Conservation (phyloP, 2,888 invertebrate genomes). For the Andrena praecox region DNA sequence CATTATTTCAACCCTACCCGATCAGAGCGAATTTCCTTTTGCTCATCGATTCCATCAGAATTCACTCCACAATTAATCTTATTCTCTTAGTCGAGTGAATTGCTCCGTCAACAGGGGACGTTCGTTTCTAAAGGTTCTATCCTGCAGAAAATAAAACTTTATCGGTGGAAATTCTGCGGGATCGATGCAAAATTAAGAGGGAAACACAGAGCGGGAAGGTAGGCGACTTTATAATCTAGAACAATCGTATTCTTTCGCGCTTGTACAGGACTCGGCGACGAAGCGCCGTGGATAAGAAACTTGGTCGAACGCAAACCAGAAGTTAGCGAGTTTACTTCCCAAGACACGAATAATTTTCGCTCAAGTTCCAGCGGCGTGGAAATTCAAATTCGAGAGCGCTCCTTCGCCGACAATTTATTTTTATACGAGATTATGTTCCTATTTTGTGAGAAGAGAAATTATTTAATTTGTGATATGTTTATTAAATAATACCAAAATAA, state of each 20-base stretch:
- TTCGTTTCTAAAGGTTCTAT: background rate
- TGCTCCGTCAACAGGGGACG: background rate
- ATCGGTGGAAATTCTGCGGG: background rate
- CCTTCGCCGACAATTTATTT: slow-evolving; percentile 33
- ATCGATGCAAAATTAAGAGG: background rate
- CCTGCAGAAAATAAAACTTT: background rate
- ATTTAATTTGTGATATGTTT: background rate
- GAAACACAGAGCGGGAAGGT: slow-evolving; percentile 8
- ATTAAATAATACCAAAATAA: background rate
- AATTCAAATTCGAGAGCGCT: slow-evolving; percentile 63
- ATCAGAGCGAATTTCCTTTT: no score
- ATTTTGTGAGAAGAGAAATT: background rate
- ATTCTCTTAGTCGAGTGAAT: background rate
- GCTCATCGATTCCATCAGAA: background rate
- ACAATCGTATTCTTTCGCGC: slow-evolving; percentile 49
- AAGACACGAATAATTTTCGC: slow-evolving; percentile 62
- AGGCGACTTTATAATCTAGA: slow-evolving; percentile 30
- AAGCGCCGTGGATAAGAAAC: slow-evolving; percentile 58
- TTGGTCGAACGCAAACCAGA: slow-evolving; percentile 54
- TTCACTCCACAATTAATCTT: background rate
- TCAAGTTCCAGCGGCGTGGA: slow-evolving; percentile 37
- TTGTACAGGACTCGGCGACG: slow-evolving; percentile 38
- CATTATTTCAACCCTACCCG: no score
- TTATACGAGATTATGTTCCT: background rate
- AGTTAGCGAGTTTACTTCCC: slow-evolving; percentile 64